Evolutionary conservation across 2,888 invertebrate species (phyloP), one percentile per base, ranked within the genome.

Genomic region (Metalampra italica): DNA sequence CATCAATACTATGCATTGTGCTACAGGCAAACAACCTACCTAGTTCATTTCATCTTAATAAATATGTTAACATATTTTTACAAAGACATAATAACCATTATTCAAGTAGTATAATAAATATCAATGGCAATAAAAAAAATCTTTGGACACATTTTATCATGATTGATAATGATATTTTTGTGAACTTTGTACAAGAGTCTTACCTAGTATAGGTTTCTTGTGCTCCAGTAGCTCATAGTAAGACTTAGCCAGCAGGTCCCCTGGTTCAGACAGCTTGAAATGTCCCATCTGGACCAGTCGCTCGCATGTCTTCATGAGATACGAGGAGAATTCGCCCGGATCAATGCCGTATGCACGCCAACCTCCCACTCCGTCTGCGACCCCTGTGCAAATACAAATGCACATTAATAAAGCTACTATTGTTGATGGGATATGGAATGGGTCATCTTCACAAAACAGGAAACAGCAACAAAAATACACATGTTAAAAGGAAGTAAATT

Each of bases 301-400:
- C 85, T 98, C 97, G 77, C 98, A 98, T 30, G 96, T 96, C 76
- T 92, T 93, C 99, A 99, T 98, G 64, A 99, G 91, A 72, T 96
- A 96, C 56, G 94, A 93, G 8, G 98, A 97, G 88, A 99, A 99
- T 78, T 96, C 95, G 46, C 98, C 98, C 1, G 99, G 98, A 86
- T 99, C 98, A 62, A 99, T 96, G 46, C 98, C 99, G 80, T 98
- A 98, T 56, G 96, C 95, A 70, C 98, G 92, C 99, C 99, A 99
- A 46, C 99, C 99, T 49, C 99, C 99, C 47, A 99, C 99, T 57
- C 99, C 99, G 86, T 99, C 99, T 52, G 99, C 99, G 63, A 99
- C 98, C 73, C 98, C 99, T 98, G 72, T 39, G 39, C 80, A 78
- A 59, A 56, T 32, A 57, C 22, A 22, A 22, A 3, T 22, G n/a